Base-by-base conservation (phyloP, 1,140 invertebrate species). In the Drosophila guanche region DNA sequence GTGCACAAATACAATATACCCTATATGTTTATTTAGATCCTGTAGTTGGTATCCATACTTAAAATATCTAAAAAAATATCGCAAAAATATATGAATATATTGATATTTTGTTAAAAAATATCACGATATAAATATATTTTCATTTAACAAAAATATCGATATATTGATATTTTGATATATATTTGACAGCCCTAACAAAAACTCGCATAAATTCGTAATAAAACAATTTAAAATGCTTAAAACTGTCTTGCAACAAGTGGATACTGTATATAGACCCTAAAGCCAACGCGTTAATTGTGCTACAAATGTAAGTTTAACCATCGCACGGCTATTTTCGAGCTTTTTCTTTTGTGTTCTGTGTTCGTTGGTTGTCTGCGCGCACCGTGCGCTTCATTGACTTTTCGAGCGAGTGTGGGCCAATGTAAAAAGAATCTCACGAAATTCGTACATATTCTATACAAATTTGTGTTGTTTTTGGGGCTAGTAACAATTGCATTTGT, bases 301-400 rank as follows among this genome's bases (percentile, higher is more conserved):
- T 12, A 50, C 66, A 56, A 58, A 72, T 63, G 77, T 80, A 61
- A 86, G 68, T 74, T 70, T 41, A 54, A 16, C 37, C 5, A 48
- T 14, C 25, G 20, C n/a, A 5, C 50, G 46, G 25, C 41, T 22
- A 45, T 51, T 61, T 86, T 70, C 77, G 60, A 65, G 16, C 48
- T 55, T 86, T 86, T 86, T 88, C 74, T 81, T 86, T 85, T 85
- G 81, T 85, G 77, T 74, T 45, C 57, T 55, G 25, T 63, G 51
- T 40, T 57, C 77, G 67, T 76, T 76, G 67, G 71, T 71, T 50
- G 80, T 79, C 80, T 84, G 81, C 65, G 68, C 70, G 61, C 66
- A 71, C 73, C 54, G 70, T 81, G 75, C 81, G 81, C 81, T 86
- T 86, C 73, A 77, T 86, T 85, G 83, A 86, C 81, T 85, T 84